phyloP scores from a whole-genome alignment of 2,797 vertebrate genomes.

The Aplochiton taeniatus region DNA sequence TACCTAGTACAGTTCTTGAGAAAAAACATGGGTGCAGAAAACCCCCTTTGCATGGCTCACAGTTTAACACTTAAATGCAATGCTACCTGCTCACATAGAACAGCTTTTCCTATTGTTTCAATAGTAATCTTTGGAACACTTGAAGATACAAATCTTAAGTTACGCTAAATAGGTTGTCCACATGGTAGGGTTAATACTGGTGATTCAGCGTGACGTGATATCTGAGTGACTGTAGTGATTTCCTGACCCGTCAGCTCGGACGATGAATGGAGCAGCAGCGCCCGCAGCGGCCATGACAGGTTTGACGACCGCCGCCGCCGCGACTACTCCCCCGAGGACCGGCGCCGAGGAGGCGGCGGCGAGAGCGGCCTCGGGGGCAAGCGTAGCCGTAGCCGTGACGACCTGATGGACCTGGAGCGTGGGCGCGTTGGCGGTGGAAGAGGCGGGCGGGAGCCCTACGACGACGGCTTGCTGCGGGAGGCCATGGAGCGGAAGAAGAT shows the following conservation, averaged over 20 bases:
- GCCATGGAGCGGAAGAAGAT: slow-evolving; percentile 82
- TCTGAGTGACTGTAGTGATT: background rate
- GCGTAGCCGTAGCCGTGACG: slow-evolving; percentile 85
- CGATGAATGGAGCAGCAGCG: slow-evolving; percentile 73
- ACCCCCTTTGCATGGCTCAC: no score
- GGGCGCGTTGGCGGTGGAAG: slow-evolving; percentile 41
- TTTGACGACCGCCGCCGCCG: slow-evolving; percentile 64
- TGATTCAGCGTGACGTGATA: no score
- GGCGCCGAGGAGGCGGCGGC: slow-evolving; percentile 38
- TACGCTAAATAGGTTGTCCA: no score
- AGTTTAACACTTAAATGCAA: no score
- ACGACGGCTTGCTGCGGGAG: slow-evolving; percentile 82
- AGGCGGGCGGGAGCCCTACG: slow-evolving; percentile 67
- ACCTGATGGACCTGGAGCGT: slow-evolving; percentile 78
- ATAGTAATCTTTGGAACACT: no score
- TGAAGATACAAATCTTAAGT: no score
- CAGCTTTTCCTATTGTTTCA: no score
- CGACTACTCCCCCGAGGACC: slow-evolving; percentile 70
- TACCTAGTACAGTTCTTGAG: no score
- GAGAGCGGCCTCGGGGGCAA: slow-evolving; percentile 57
- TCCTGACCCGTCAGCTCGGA: slow-evolving; percentile 64
- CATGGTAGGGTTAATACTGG: no score
- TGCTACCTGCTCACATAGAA: no score
- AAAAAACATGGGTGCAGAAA: no score
- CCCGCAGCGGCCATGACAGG: slow-evolving; percentile 58